A percentile compares a stretch with the other conserved stretches of the same genome.
Conservation (phyloP, 2,888 invertebrate species). For the Hydraecia micacea region DNA sequence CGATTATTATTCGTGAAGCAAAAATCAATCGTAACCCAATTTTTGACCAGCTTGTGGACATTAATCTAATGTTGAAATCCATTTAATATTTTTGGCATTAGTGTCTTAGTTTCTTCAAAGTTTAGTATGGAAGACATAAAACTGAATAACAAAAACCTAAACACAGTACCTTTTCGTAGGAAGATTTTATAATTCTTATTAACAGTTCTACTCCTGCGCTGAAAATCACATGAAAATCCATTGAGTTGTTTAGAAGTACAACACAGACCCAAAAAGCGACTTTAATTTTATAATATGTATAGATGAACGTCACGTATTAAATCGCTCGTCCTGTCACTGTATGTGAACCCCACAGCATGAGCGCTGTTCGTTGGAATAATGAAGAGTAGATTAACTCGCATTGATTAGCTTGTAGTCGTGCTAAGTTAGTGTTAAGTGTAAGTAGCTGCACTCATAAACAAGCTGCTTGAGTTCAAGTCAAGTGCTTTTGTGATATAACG, state of each 20-base stretch:
- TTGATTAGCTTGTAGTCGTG: constrained; percentile 33
- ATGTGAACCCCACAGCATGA: not conserved
- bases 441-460: constrained; percentile 25
- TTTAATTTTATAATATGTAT: not conserved
- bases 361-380: constrained; percentile 42
- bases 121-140: not conserved
- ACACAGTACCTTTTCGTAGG: not conserved
- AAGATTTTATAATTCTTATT: not conserved
- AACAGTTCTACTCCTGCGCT: not conserved
- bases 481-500: not conserved
- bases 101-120: not conserved
- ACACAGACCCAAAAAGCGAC: not conserved
- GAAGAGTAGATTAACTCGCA: constrained; percentile 35
- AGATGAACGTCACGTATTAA: not conserved
- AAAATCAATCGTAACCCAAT: not conserved
- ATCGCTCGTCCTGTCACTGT: constrained; percentile 6
- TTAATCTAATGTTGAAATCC: not conserved
- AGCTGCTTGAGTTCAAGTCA: not conserved
- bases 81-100: not conserved
- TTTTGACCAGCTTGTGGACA: not conserved
- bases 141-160: not conserved
- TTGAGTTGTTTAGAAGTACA: not conserved
- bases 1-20: not conserved
- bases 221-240: not conserved
- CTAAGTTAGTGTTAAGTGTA: constrained; percentile 10